Percentiles rank a stretch among this genome's conserved stretches.
Evolutionary conservation across 2,888 invertebrate genomes (phyloP).

Genomic region (Leucophenga montana): DNA sequence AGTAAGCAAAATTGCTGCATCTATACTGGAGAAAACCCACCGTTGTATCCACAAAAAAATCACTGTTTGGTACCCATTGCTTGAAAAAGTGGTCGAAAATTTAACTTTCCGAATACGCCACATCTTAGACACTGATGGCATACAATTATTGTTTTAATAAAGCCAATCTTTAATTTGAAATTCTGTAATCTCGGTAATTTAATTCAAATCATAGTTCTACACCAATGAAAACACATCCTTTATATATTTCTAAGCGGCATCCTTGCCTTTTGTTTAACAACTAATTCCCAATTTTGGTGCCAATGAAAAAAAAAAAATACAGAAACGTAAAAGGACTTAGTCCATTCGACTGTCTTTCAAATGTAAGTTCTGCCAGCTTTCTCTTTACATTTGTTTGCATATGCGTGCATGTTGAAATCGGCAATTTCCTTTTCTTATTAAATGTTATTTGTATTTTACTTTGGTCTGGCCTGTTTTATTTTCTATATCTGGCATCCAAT

Average conservation of each 20-base stretch:
- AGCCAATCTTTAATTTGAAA: no score
- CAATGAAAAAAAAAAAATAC: not conserved
- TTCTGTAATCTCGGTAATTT: no score
- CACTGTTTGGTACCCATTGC: no score
- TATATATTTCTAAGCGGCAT: not conserved
- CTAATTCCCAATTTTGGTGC: slow-evolving; percentile 51
- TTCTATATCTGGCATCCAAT: slow-evolving; percentile 52
- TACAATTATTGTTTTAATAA: no score
- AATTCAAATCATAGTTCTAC: no score
- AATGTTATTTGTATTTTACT: slow-evolving; percentile 66
- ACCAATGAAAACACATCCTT: no score
- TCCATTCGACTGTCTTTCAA: slow-evolving; percentile 5
- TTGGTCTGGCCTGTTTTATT: slow-evolving; percentile 40
- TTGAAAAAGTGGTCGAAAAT: no score
- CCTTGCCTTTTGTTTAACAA: slow-evolving; percentile 34
- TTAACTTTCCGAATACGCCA: no score
- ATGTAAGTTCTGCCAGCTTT: not conserved
- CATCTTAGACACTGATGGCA: no score
- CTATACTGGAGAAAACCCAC: no score
- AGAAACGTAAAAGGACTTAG: slow-evolving; percentile 7
- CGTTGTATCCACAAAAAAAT: no score
- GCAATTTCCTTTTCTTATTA: slow-evolving; percentile 66
- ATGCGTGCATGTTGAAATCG: slow-evolving; percentile 46
- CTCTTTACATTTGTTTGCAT: not conserved
- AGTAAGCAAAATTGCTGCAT: no score